Percentiles rank a stretch among this genome's conserved stretches.
phyloP scores from a whole-genome alignment of 1,140 invertebrate genomes.

The Tetramorium alpestre region DNA sequence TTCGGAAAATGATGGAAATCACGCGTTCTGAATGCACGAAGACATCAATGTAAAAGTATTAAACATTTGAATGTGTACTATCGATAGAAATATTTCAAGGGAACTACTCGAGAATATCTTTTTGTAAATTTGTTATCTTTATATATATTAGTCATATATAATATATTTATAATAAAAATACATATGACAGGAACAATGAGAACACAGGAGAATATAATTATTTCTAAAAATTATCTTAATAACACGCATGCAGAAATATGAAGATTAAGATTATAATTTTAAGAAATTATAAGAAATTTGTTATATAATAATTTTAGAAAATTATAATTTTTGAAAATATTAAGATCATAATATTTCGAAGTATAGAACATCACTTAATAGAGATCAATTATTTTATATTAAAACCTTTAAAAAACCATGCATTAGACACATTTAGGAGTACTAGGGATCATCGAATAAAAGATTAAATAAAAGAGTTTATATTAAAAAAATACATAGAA shows the following conservation, averaged over 20 bases:
- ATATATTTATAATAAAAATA: not conserved
- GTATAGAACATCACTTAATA: not conserved
- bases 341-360: not conserved
- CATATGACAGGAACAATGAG: not conserved
- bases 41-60: slow-evolving; percentile 9
- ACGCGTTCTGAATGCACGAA: slow-evolving; percentile 2
- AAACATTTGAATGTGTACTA: slow-evolving; percentile 58
- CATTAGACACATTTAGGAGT: not conserved
- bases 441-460: not conserved
- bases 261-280: not conserved
- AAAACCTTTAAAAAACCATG: not conserved
- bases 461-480: not conserved
- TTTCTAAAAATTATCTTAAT: not conserved
- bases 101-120: no score
- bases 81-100: not conserved
- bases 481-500: slow-evolving; percentile 7
- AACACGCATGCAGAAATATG: not conserved
- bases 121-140: no score
- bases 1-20: not conserved
- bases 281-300: no score
- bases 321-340: no score
- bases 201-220: not conserved
- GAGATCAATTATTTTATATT: not conserved
- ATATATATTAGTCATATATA: no score
- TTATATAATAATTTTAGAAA: no score